These are phyloP conservation scores for Sycophaga agraensis DNA, from an alignment of 1,140 invertebrate species.

Conservation along the genomic window DNA sequence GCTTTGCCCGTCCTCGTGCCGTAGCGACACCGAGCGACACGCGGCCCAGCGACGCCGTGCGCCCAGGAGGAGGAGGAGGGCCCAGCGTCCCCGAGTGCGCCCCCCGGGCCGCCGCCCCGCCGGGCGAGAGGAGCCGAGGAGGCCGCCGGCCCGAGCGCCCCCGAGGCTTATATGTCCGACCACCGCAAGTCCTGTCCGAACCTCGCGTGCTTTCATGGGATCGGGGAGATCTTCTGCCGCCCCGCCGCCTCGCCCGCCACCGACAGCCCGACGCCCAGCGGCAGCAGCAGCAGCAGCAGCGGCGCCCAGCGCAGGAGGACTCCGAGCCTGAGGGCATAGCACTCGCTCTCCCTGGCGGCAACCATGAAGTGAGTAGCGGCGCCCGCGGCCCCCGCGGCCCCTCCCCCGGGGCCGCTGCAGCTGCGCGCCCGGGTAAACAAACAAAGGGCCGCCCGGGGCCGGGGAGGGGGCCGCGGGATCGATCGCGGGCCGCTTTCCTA, in stretches of 20 bases:
- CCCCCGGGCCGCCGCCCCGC: not conserved
- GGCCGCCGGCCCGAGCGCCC: not conserved
- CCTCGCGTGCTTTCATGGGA: constrained; percentile 57
- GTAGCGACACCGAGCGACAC: no score
- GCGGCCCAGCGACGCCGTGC: not conserved
- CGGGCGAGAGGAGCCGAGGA: not conserved
- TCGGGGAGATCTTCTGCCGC: constrained; percentile 52
- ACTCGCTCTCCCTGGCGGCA: constrained; percentile 48
- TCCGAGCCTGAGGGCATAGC: constrained; percentile 52
- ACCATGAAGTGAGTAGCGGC: constrained; percentile 55
- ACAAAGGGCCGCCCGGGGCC: no score
- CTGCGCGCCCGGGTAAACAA: no score
- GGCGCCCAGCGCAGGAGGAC: not conserved
- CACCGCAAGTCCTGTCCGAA: constrained; percentile 53
- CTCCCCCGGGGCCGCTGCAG: no score
- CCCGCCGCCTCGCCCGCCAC: constrained; percentile 7
- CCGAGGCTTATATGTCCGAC: constrained; percentile 48
- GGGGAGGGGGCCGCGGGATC: not conserved
- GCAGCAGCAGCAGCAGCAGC: not conserved
- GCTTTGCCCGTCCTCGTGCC: not conserved
- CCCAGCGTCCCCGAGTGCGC: not conserved
- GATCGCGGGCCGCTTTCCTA: constrained; percentile 19
- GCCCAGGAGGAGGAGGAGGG: not conserved
- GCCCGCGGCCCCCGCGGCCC: not conserved
- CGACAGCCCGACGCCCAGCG: constrained; percentile 1